phyloP scores from a whole-genome alignment of 2,113 vertebrate species.

The Phaethornis superciliosus region DNA sequence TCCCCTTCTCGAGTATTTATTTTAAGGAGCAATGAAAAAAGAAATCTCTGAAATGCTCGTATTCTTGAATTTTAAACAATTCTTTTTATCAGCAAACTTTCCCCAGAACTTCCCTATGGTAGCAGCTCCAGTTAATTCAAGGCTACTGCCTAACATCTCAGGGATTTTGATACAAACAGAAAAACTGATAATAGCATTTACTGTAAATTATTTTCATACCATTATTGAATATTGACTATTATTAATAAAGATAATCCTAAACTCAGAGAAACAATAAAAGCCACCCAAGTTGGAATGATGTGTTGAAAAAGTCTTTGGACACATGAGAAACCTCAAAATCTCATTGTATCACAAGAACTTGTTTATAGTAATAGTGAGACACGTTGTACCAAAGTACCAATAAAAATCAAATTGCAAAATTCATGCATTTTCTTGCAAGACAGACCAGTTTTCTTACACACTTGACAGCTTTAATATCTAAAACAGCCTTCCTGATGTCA shows the following conservation, averaged over 20 bases:
- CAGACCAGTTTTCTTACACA: background rate
- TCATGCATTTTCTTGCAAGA: background rate
- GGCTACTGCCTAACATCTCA: background rate
- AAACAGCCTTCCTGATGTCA: background rate
- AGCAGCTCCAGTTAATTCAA: background rate
- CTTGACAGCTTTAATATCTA: background rate
- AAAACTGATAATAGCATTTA: background rate
- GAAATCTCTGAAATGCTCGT: background rate
- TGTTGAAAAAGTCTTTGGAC: background rate
- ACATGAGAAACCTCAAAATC: background rate
- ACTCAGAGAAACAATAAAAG: background rate
- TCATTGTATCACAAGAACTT: background rate
- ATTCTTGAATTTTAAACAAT: background rate
- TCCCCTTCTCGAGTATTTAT: background rate
- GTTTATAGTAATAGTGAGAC: background rate
- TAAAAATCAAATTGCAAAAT: background rate
- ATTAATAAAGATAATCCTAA: background rate
- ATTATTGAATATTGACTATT: background rate
- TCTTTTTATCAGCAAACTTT: background rate
- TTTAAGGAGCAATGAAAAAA: background rate
- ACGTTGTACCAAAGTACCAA: background rate
- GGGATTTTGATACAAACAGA: background rate
- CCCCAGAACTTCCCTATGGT: background rate
- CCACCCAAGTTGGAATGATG: background rate
- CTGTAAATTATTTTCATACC: background rate